Evolutionary conservation across 2,888 invertebrate genomes (phyloP).

Genomic region (Phyllotreta cruciferae): DNA sequence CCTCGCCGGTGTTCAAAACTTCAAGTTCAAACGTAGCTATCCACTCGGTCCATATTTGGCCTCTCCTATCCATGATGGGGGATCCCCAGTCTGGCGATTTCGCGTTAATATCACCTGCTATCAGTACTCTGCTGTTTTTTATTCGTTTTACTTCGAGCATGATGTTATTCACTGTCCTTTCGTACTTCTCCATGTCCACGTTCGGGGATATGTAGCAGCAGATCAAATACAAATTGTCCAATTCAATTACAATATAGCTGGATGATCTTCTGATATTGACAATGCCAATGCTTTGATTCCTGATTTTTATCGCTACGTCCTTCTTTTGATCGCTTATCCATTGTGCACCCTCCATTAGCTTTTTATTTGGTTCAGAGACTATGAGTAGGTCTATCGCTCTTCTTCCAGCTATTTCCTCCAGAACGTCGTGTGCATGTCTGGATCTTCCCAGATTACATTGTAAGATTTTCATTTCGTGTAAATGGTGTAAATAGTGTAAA

Average conservation of each 20-base stretch:
- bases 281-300: neutral
- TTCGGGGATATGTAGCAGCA: slow-evolving; percentile 14
- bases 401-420: neutral
- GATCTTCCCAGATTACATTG: slow-evolving; percentile 1
- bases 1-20: no score
- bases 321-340: neutral
- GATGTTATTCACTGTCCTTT: neutral
- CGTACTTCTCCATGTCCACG: neutral
- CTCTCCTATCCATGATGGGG: neutral
- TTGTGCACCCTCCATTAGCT: neutral
- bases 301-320: neutral
- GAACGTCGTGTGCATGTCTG: neutral
- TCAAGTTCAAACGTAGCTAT: neutral
- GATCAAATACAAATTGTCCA: neutral
- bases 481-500: no score
- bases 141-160: neutral
- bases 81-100: slow-evolving; percentile 15
- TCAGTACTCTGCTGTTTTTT: neutral
- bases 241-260: neutral
- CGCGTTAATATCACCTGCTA: slow-evolving; percentile 8
- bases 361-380: slow-evolving; percentile 10
- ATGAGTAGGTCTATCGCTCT: neutral
- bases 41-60: slow-evolving; percentile 6
- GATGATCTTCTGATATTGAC: neutral
- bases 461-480: neutral